These are phyloP conservation scores for Heliconius eleuchia DNA, from an alignment of 1,140 invertebrate species.

Conservation along the genomic window DNA sequence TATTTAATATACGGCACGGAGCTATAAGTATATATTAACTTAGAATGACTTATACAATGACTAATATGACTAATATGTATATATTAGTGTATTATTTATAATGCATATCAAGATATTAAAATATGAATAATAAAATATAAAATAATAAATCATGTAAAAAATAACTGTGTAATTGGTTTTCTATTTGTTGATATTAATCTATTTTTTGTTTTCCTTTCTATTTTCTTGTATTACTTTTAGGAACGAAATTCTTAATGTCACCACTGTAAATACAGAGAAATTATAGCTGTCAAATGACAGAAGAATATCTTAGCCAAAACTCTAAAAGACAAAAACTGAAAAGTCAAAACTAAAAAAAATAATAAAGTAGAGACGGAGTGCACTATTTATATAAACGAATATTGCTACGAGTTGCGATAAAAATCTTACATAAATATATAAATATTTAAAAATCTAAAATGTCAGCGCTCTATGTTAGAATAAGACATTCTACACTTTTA, in stretches of 20 bases:
- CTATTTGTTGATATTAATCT: no score
- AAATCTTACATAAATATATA: not conserved
- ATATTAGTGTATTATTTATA: no score
- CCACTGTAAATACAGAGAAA: not conserved
- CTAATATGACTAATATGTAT: no score
- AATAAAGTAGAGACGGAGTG: no score
- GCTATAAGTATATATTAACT: no score
- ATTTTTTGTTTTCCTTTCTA: not conserved
- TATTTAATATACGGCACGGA: not conserved
- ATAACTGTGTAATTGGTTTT: not conserved
- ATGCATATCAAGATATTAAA: no score
- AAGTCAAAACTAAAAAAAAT: not conserved
- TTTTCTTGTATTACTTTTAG: not conserved
- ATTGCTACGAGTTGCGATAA: not conserved
- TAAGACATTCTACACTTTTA: slow-evolving; percentile 45
- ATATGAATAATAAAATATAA: not conserved
- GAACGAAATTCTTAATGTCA: not conserved
- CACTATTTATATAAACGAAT: not conserved
- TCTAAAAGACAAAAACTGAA: not conserved
- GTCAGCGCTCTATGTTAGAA: slow-evolving; percentile 57
- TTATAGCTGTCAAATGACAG: not conserved
- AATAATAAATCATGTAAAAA: not conserved
- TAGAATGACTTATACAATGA: no score
- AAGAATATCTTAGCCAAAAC: not conserved
- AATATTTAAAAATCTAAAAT: slow-evolving; percentile 36